Evolutionary conservation across 2,113 vertebrate species (phyloP), one percentile per base, ranked within the genome.

Genomic region (Marmota flaviventris): DNA sequence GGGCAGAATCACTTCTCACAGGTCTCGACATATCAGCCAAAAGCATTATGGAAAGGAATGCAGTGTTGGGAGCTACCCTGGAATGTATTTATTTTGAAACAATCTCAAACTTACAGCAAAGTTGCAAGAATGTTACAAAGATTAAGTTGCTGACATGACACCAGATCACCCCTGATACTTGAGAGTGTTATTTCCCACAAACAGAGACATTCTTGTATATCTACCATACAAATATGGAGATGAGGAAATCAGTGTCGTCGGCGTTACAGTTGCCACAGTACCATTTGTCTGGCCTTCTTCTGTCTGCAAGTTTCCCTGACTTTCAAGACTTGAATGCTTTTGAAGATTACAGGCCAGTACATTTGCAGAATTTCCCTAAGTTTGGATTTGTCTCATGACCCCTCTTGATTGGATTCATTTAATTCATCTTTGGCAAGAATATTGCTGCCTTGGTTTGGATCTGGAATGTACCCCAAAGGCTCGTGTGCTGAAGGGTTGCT

Each of bases 91-190:
- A 5, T 83, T 96, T 82, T 51, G 16, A 95, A 92, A 83, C 51
- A 48, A 34, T 56, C 20, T 95, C 72, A 75, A 94, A 83, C 75
- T 89, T 89, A 51, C 45, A 82, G 45, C 10, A 17, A 90, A 91
- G 32, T 45, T 88, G 8, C 3, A 81, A 88, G 42, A 90, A 65
- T 3, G 48, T 76, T 24, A 72, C 8, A 83, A 84, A 70, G 63
- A 53, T 87, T 39, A 90, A 75, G 22, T 84, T 63, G 76, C 29
- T 87, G 75, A 34, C 63, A 27, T 53, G 39, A 22, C 1, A 0
- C 25, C 34, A 25, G 32, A 10, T 45, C 27, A 69, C 32, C 29
- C 51, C 37, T 42, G 29, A 45, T 39, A 25, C 63, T 92, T 56
- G 17, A 39, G 13, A 67, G 11, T n/a, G 4, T n/a, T n/a, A 13